A percentile compares a stretch with the other conserved stretches of the same genome.
Evolutionary conservation across 2,113 vertebrate species (phyloP).

Genomic region (Phocoena sinus): DNA sequence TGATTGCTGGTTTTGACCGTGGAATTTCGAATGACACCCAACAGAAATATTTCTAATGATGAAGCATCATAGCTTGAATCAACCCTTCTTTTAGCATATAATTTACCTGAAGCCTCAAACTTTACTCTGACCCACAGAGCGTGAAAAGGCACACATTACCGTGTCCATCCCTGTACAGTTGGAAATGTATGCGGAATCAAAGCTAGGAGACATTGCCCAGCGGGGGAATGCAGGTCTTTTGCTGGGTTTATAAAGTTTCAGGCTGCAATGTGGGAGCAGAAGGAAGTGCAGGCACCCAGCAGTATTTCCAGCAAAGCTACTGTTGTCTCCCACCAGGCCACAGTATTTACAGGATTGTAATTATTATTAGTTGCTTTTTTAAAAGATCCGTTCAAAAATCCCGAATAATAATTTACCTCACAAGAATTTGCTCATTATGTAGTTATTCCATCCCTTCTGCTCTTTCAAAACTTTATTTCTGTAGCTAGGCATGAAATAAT

Average conservation of each 20-base stretch:
- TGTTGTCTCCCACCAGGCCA: constrained; percentile 36
- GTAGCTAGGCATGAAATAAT: constrained; percentile 75
- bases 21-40: neutral
- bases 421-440: constrained; percentile 75
- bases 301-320: neutral
- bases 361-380: constrained; percentile 62
- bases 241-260: neutral
- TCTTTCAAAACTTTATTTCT: constrained; percentile 70
- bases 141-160: neutral
- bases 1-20: neutral
- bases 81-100: neutral
- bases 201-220: neutral
- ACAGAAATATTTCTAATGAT: neutral
- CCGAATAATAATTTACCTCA: constrained; percentile 76
- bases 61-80: neutral
- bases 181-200: neutral
- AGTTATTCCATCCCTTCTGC: constrained; percentile 53
- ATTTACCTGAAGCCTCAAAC: neutral
- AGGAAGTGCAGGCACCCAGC: neutral
- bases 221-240: neutral
- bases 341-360: neutral
- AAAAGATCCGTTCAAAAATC: constrained; percentile 70
- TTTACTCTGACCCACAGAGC: neutral
- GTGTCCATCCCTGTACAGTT: neutral
- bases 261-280: neutral